A percentile compares a stretch with the other conserved stretches of the same genome.
Evolutionary conservation across 2,797 vertebrate species (phyloP).

Genomic region (Leucoraja ocellata): DNA sequence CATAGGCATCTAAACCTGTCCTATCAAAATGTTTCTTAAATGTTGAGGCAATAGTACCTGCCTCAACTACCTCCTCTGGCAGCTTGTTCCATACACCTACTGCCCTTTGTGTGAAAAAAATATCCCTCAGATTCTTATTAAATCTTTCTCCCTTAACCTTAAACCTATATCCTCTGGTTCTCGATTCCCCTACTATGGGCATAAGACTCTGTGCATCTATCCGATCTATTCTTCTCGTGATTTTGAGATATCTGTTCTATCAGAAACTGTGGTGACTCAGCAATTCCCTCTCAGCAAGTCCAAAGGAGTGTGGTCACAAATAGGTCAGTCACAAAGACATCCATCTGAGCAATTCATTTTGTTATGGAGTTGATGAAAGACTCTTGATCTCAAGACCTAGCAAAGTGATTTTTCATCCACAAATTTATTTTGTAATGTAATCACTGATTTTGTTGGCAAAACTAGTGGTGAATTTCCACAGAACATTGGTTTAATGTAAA

Average conservation of each 20-base stretch:
- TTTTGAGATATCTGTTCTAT: neutral
- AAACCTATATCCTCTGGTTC: too few relatives aligned
- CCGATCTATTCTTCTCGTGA: too few relatives aligned
- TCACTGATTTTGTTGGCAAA: neutral
- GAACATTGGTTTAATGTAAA: neutral
- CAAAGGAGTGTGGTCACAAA: neutral
- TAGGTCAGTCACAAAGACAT: neutral
- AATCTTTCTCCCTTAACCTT: too few relatives aligned
- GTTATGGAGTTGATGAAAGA: neutral
- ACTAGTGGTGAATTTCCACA: neutral
- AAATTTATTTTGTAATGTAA: neutral
- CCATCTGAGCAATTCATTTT: neutral
- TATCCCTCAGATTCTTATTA: too few relatives aligned
- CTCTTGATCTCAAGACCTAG: neutral
- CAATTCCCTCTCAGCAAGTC: neutral
- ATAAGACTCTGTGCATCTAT: too few relatives aligned
- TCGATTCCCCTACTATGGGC: too few relatives aligned
- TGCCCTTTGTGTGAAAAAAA: too few relatives aligned
- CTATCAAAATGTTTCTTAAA: too few relatives aligned
- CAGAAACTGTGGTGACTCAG: neutral
- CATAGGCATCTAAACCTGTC: too few relatives aligned
- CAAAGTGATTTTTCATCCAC: neutral
- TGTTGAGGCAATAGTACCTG: too few relatives aligned
- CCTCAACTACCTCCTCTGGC: too few relatives aligned
- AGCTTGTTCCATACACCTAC: too few relatives aligned